These are phyloP conservation scores for Oxycera nigricornis DNA, from an alignment of 2,888 invertebrate genomes.

Conservation along the genomic window DNA sequence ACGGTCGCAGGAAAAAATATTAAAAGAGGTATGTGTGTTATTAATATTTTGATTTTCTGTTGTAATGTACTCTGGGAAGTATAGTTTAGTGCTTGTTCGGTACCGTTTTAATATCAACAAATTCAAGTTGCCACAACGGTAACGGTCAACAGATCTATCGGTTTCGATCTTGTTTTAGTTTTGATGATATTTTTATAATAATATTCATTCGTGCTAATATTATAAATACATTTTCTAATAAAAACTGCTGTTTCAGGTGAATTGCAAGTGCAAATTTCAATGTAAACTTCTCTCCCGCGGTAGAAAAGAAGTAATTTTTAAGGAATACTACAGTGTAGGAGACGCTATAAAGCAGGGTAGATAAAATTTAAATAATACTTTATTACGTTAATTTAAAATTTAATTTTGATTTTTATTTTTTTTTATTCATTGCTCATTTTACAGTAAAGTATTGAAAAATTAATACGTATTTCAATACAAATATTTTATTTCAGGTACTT, in stretches of 20 bases:
- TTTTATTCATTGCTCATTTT: no score
- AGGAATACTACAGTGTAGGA: no score
- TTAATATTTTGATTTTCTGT: not conserved
- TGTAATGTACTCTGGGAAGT: no score
- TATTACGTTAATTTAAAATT: no score
- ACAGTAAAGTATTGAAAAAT: slow-evolving; percentile 19
- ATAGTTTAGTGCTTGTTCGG: no score
- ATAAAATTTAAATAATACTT: no score
- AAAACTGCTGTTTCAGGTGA: slow-evolving; percentile 19
- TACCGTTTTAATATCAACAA: slow-evolving; percentile 23
- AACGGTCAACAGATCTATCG: slow-evolving; percentile 5
- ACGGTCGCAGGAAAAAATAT: slow-evolving; percentile 40
- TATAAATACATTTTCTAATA: not conserved
- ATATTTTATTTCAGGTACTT: no score
- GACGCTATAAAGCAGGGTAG: slow-evolving; percentile 37
- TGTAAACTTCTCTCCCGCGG: no score
- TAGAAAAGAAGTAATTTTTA: slow-evolving; percentile 38
- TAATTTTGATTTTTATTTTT: no score
- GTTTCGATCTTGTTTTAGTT: slow-evolving; percentile 12
- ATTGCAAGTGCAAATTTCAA: slow-evolving; percentile 40
- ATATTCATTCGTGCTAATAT: slow-evolving; percentile 17
- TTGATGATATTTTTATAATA: slow-evolving; percentile 1
- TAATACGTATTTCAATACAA: slow-evolving; percentile 34
- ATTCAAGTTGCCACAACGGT: not conserved
- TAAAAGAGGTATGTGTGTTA: slow-evolving; percentile 10